Evolutionary conservation across 2,113 vertebrate species (phyloP).

Genomic region (Lasiurus borealis): DNA sequence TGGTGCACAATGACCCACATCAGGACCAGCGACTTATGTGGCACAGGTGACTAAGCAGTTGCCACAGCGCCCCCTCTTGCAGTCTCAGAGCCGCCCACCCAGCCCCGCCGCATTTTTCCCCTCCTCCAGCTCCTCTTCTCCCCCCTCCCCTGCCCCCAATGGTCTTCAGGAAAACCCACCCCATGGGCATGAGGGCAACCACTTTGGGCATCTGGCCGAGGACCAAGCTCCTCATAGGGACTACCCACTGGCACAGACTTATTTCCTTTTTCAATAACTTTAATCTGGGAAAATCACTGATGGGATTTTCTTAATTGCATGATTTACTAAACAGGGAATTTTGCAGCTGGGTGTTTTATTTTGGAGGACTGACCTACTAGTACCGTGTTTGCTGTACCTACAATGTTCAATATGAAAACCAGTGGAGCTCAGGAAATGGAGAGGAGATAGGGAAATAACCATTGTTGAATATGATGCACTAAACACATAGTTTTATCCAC

Average conservation of each 20-base stretch:
- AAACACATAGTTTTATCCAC: neutral
- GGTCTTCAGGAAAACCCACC: neutral
- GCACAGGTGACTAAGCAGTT: too few relatives aligned
- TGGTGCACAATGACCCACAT: too few relatives aligned
- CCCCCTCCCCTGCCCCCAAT: too few relatives aligned
- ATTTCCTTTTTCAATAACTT: constrained; percentile 27
- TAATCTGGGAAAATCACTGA: neutral
- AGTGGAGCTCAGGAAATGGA: neutral
- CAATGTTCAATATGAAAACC: neutral
- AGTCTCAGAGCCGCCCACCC: too few relatives aligned
- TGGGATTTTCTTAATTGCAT: neutral
- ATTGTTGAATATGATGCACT: neutral
- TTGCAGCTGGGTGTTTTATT: neutral
- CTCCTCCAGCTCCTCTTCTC: too few relatives aligned
- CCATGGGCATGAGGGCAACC: neutral
- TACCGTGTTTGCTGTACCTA: neutral
- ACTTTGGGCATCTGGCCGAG: neutral
- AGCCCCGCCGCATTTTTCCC: too few relatives aligned
- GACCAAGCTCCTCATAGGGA: neutral
- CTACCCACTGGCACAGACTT: neutral
- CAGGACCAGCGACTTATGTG: too few relatives aligned
- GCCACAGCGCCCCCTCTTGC: too few relatives aligned
- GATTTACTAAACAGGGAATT: constrained; percentile 10
- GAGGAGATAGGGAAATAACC: neutral
- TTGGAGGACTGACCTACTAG: neutral